phyloP scores from a whole-genome alignment of 2,888 invertebrate species.

The Tribolium freemani region DNA sequence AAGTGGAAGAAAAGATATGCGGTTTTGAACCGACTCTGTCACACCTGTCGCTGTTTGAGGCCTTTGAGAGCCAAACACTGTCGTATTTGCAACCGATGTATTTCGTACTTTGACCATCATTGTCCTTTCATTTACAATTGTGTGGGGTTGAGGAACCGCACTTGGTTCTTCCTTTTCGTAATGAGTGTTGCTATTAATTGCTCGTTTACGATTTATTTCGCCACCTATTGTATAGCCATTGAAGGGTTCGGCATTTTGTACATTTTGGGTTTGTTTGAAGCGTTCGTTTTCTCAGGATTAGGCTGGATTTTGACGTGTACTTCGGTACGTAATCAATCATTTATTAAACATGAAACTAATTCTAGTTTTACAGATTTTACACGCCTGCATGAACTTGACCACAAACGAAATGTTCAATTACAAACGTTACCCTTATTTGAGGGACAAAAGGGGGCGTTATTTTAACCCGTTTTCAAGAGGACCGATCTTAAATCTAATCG shows the following conservation, averaged over 20 bases:
- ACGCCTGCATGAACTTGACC: constrained; percentile 93
- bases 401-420: constrained; percentile 97
- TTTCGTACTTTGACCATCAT: constrained; percentile 92
- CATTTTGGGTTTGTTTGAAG: constrained; percentile 85
- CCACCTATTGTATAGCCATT: constrained; percentile 86
- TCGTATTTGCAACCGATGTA: constrained; percentile 85
- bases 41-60: constrained; percentile 83
- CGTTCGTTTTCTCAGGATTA: constrained; percentile 86
- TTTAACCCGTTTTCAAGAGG: constrained; percentile 94
- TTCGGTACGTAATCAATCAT: constrained; percentile 75
- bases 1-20: constrained; percentile 92
- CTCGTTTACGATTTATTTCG: constrained; percentile 89
- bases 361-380: constrained; percentile 78
- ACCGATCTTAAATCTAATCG: constrained; percentile 86
- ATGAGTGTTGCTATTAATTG: constrained; percentile 90
- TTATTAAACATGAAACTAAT: background rate
- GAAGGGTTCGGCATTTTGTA: constrained; percentile 90
- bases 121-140: constrained; percentile 97
- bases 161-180: constrained; percentile 94
- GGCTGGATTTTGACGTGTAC: constrained; percentile 91
- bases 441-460: constrained; percentile 90
- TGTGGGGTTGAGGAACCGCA: constrained; percentile 90
- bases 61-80: constrained; percentile 94
- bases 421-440: constrained; percentile 89
- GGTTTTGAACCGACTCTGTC: constrained; percentile 86